Conservation (phyloP, 1,140 invertebrate genomes). For the Lepidotrigona ventralis region DNA sequence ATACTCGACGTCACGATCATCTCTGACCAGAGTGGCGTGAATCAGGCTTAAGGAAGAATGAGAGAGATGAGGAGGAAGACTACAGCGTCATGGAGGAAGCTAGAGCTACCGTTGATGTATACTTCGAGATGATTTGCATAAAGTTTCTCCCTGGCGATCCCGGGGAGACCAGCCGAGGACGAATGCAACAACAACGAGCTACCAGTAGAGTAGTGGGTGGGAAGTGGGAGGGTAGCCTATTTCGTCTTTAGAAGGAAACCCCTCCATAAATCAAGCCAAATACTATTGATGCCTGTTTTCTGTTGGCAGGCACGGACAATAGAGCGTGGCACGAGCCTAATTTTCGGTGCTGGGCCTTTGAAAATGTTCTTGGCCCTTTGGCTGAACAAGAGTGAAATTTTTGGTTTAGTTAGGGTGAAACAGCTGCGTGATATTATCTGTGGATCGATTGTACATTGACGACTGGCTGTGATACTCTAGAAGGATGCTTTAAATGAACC, state of each 20-base stretch:
- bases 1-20: no score
- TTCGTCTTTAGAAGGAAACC: not conserved
- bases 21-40: no score
- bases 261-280: not conserved
- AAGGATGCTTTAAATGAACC: no score
- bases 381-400: fast-evolving
- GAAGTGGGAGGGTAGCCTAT: not conserved
- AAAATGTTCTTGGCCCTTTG: not conserved
- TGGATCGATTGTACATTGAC: not conserved
- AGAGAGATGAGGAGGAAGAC: not conserved
- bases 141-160: constrained; percentile 36
- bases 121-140: constrained; percentile 45
- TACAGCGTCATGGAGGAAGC: not conserved
- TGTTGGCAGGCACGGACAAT: not conserved
- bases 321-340: not conserved
- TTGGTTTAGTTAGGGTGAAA: not conserved
- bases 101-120: constrained; percentile 21
- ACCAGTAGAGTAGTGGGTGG: not conserved
- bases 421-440: not conserved
- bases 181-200: constrained; percentile 22
- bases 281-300: not conserved
- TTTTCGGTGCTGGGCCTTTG: not conserved
- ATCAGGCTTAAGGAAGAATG: not conserved
- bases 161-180: constrained; percentile 18
- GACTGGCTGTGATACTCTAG: not conserved